phyloP scores from a whole-genome alignment of 2,113 vertebrate species.

The Sapajus apella region DNA sequence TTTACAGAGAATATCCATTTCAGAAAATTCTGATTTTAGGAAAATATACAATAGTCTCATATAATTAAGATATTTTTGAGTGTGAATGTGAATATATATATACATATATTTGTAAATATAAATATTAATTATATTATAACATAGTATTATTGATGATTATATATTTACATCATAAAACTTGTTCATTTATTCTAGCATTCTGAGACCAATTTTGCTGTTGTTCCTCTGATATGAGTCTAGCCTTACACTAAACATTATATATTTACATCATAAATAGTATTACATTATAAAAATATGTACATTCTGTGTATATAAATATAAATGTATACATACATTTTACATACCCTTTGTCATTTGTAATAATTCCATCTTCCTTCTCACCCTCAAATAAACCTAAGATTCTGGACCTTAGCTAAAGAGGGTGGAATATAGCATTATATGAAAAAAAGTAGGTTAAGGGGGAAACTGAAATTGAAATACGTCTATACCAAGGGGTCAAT shows the following conservation, averaged over 20 bases:
- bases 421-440: background rate
- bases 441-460: background rate
- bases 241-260: background rate
- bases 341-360: background rate
- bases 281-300: background rate
- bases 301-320: background rate
- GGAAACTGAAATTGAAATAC: background rate
- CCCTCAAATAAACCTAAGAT: conserved; percentile 7
- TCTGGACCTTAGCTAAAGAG: background rate
- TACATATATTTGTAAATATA: background rate
- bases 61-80: background rate
- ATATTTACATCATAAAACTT: too few species aligned
- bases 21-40: background rate
- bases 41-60: background rate
- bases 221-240: background rate
- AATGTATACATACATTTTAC: background rate
- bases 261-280: too few species aligned
- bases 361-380: background rate
- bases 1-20: background rate
- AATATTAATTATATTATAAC: too few species aligned
- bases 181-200: background rate
- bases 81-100: background rate
- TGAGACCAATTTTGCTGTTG: background rate
- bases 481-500: background rate
- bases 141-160: too few species aligned